Conservation (phyloP, 2,113 vertebrate genomes). For the Mustelus asterias region DNA sequence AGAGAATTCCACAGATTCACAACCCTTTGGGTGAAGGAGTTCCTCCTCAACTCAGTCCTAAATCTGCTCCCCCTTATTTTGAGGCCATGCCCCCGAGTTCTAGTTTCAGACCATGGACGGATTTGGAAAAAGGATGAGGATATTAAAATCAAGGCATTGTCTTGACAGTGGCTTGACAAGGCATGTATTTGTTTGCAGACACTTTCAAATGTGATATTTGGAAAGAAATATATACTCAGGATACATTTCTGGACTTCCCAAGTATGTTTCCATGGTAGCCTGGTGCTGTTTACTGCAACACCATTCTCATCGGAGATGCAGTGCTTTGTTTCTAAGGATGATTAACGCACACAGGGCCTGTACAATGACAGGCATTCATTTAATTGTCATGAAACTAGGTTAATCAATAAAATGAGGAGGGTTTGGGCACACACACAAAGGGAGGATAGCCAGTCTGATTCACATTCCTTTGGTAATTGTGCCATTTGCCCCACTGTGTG, state of each 20-base stretch:
- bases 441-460: background rate
- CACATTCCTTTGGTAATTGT: background rate
- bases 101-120: too few species aligned
- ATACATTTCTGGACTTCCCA: background rate
- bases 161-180: background rate
- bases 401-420: conserved; percentile 17
- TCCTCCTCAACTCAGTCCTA: too few species aligned
- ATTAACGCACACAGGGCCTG: background rate
- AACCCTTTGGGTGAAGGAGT: too few species aligned
- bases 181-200: background rate
- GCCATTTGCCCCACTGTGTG: too few species aligned
- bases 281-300: background rate
- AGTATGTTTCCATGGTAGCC: background rate
- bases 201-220: background rate
- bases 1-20: too few species aligned
- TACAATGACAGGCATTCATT: background rate
- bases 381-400: background rate
- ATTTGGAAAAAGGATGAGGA: background rate
- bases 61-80: too few species aligned
- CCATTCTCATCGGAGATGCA: background rate
- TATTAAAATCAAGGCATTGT: background rate
- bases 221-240: background rate
- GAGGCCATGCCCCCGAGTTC: too few species aligned
- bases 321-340: background rate
- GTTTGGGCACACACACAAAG: background rate